Percentiles rank a stretch among this genome's conserved stretches.
These are phyloP conservation scores for Apamea epomidion DNA, from an alignment of 2,888 invertebrate species.

Conservation along the genomic window DNA sequence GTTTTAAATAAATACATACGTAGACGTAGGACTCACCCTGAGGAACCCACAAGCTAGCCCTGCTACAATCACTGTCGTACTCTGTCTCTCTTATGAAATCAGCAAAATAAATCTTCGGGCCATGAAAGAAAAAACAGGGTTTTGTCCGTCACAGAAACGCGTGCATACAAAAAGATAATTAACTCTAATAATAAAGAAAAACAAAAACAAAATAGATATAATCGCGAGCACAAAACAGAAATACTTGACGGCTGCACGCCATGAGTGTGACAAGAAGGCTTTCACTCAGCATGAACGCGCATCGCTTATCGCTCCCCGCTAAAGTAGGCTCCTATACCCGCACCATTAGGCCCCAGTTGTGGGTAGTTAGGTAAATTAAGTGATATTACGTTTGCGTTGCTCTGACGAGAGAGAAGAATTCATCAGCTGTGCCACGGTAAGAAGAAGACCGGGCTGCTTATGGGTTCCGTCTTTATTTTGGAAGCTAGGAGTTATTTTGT, in stretches of 20 bases:
- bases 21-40: background rate
- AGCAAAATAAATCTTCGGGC: background rate
- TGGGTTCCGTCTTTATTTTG: background rate
- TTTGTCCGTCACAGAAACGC: no score
- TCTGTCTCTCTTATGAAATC: no score
- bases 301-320: slow-evolving; percentile 2
- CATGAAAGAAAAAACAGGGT: background rate
- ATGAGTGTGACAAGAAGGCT: no score
- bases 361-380: slow-evolving; percentile 31
- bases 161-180: no score
- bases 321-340: background rate
- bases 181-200: no score
- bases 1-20: background rate
- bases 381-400: slow-evolving; percentile 17
- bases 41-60: background rate
- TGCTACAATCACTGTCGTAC: background rate
- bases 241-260: no score
- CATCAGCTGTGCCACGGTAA: slow-evolving; percentile 25
- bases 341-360: slow-evolving; percentile 17
- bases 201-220: no score
- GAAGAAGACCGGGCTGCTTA: background rate
- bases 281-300: no score
- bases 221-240: no score
- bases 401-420: slow-evolving; percentile 1
- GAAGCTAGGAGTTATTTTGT: background rate